Conservation (phyloP, 2,888 invertebrate genomes). For the Perizoma flavofasciatum region DNA sequence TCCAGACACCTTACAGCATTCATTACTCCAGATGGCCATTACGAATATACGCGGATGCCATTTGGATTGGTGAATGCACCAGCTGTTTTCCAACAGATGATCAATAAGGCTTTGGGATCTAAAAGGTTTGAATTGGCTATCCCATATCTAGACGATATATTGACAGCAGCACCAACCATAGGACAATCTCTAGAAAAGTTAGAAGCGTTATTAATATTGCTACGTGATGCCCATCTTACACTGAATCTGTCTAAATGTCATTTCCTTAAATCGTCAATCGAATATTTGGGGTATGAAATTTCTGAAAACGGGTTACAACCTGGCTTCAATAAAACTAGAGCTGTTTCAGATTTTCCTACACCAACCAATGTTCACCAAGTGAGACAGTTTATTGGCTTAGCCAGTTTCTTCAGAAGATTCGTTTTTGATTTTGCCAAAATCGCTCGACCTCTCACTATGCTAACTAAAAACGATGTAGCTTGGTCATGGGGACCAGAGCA, state of each 20-base stretch:
- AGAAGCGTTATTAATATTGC: not conserved
- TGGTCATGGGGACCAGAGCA: slow-evolving; percentile 5
- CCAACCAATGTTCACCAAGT: not conserved
- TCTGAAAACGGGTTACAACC: not conserved
- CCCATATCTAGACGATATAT: not conserved
- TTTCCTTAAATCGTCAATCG: not conserved
- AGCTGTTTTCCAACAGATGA: not conserved
- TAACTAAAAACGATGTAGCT: not conserved
- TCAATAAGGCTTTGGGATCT: not conserved
- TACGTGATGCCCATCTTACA: slow-evolving; percentile 2
- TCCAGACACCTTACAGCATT: too few relatives aligned
- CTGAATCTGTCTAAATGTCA: slow-evolving; percentile 7
- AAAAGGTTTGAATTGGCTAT: slow-evolving; percentile 5
- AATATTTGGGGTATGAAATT: slow-evolving; percentile 6
- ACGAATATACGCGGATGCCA: too few relatives aligned
- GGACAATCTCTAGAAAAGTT: not conserved
- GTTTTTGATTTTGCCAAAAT: not conserved
- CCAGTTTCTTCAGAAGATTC: slow-evolving; percentile 8
- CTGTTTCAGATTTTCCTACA: slow-evolving; percentile 1
- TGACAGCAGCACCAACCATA: not conserved
- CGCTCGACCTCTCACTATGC: not conserved
- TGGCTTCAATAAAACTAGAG: not conserved
- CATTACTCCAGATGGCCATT: too few relatives aligned
- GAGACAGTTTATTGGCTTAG: not conserved
- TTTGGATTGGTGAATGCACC: too few relatives aligned